A percentile compares a stretch with the other conserved stretches of the same genome.
phyloP scores from a whole-genome alignment of 1,140 invertebrate genomes.

The Trachelipus rathkii region DNA sequence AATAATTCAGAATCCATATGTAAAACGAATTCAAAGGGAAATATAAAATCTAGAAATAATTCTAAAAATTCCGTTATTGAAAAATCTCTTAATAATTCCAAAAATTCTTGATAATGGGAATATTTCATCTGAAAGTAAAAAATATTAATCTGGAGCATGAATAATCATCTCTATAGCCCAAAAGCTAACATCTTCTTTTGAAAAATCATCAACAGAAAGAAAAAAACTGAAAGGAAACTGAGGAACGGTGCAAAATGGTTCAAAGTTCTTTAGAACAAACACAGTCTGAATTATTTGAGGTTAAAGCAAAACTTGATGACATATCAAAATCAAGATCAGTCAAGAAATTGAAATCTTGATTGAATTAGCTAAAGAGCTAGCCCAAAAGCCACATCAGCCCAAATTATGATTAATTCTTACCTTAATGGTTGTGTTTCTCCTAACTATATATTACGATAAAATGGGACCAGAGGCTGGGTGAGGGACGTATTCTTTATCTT shows the following conservation, averaged over 20 bases:
- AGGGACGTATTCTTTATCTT: too few relatives aligned
- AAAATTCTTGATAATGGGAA: too few relatives aligned
- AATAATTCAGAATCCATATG: slow-evolving; percentile 24
- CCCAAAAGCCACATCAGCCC: slow-evolving; percentile 84
- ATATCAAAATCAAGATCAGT: slow-evolving; percentile 34
- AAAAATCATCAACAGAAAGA: slow-evolving; percentile 35
- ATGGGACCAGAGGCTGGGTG: too few relatives aligned
- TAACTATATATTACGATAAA: too few relatives aligned
- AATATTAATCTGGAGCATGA: slow-evolving; percentile 41
- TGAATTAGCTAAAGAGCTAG: slow-evolving; percentile 44
- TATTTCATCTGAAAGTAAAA: too few relatives aligned
- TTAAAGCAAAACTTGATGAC: slow-evolving; percentile 43
- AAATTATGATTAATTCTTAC: too few relatives aligned
- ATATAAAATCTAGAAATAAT: slow-evolving; percentile 28
- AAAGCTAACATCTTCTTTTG: slow-evolving; percentile 38
- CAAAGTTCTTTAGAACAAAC: slow-evolving; percentile 37
- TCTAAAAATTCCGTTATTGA: too few relatives aligned
- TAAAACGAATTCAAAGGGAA: slow-evolving; percentile 27
- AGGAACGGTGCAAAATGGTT: slow-evolving; percentile 28
- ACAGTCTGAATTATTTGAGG: slow-evolving; percentile 44
- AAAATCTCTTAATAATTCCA: too few relatives aligned
- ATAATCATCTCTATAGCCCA: slow-evolving; percentile 29
- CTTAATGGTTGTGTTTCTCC: too few relatives aligned
- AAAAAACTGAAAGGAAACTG: slow-evolving; percentile 38
- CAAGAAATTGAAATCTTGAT: slow-evolving; percentile 41